Base-by-base conservation (phyloP, 2,888 invertebrate species). In the Amiota minor region DNA sequence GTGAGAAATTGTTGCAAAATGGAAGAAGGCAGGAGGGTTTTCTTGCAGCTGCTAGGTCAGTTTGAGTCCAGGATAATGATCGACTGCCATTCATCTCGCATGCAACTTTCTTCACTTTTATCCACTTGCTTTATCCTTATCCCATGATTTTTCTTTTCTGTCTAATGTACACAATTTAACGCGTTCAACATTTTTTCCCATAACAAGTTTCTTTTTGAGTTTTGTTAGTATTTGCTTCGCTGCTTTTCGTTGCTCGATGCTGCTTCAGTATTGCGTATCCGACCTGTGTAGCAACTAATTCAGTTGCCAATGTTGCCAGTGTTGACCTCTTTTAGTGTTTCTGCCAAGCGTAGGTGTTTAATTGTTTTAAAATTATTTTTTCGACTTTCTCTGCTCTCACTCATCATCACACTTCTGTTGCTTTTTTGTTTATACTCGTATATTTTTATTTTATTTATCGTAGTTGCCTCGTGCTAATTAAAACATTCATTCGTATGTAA, bases 101-200 rank as follows among this genome's bases (percentile, higher is more conserved):
- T n/a, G n/a, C n/a, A n/a, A n/a, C n/a, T n/a, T n/a, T 23, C 23
- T 23, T 3, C 23, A 23, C 23, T 23, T 3, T n/a, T n/a, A n/a
- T 56, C 56, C 20, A 8, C 6, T 20, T 20, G n/a, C n/a, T 59
- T 20, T 11, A 50, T 12, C 45, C 61, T 70, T 70, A 74, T 70
- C 12, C 65, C 61, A 35, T 61, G 75, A 68, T 64, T 69, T 59
- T 74, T 74, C 55, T 47, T 10, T 50, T 72, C 47, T 20, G 78
- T 78, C 80, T 77, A 84, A 82, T 82, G 77, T 78, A 82, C 80
- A 84, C 80, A 84, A 84, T 84, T 84, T 84, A 83, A 81, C 77
- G 79, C 82, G 78, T 75, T 56, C 61, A 47, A 61, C 18, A 35
- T 14, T 6, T 11, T 35, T 62, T 61, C 35, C 35, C 6, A 6